A percentile compares a stretch with the other conserved stretches of the same genome.
These are phyloP conservation scores for Crypturellus undulatus DNA, from an alignment of 2,113 vertebrate genomes.

Conservation along the genomic window DNA sequence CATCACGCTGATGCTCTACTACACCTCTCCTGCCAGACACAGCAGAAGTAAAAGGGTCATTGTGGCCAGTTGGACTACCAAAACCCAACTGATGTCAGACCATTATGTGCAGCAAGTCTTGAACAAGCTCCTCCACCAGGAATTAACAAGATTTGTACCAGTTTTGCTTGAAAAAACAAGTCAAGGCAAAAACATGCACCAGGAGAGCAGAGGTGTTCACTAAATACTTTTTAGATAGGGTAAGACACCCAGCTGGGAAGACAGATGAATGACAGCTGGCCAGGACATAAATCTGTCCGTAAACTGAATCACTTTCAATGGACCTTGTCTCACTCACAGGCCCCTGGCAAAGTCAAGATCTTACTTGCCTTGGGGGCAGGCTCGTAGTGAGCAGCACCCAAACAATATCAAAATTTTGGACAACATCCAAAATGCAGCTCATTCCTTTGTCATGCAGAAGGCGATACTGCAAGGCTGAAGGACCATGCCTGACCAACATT, in stretches of 20 bases:
- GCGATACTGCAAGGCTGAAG: not conserved
- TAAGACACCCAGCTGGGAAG: not conserved
- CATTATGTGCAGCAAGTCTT: not conserved
- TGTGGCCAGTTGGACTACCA: accelerated
- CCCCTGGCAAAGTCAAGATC: not conserved
- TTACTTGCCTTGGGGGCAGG: not conserved
- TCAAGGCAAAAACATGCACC: not conserved
- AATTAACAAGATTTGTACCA: not conserved
- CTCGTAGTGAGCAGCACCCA: not conserved
- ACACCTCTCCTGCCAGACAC: not conserved
- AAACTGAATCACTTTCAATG: not conserved
- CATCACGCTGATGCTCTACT: not conserved
- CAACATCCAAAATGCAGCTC: not conserved
- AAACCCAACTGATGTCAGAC: too few species aligned
- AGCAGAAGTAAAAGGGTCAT: not conserved
- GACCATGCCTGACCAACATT: not conserved
- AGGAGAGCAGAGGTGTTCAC: not conserved
- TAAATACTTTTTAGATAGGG: not conserved
- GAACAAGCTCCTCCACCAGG: not conserved
- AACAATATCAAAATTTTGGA: too few species aligned
- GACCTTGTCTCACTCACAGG: not conserved
- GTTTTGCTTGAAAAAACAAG: not conserved
- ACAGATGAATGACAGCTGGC: too few species aligned
- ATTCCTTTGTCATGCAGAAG: not conserved
- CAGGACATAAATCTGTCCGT: too few species aligned